These are phyloP conservation scores for Formica aserva DNA, from an alignment of 2,888 invertebrate genomes.

Conservation along the genomic window DNA sequence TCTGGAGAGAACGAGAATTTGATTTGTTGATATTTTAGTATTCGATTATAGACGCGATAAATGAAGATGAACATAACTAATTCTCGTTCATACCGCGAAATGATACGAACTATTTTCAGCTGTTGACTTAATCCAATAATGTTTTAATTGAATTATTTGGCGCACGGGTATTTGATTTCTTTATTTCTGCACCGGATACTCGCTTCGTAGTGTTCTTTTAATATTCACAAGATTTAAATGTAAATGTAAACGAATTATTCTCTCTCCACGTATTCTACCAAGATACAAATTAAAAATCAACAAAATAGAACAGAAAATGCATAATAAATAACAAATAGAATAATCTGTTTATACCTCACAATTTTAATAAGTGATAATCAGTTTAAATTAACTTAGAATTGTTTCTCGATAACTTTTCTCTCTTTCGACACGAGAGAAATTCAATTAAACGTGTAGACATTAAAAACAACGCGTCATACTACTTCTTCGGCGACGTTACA, in stretches of 20 bases:
- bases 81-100: neutral
- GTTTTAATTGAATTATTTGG: slow-evolving; percentile 41
- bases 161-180: neutral
- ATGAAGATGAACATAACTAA: slow-evolving; percentile 9
- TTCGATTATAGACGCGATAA: slow-evolving; percentile 15
- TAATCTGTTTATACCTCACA: neutral
- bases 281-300: neutral
- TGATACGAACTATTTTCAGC: slow-evolving; percentile 14
- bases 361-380: neutral
- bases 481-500: slow-evolving; percentile 15
- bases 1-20: neutral
- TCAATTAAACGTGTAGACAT: slow-evolving; percentile 34
- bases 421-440: neutral
- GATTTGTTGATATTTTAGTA: slow-evolving; percentile 1
- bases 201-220: neutral
- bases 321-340: neutral
- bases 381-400: slow-evolving; percentile 5
- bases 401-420: neutral
- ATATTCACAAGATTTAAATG: slow-evolving; percentile 6
- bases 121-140: slow-evolving; percentile 39
- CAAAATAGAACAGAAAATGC: neutral
- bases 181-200: neutral
- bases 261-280: neutral
- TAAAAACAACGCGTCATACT: slow-evolving; percentile 13
- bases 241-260: slow-evolving; percentile 23